A percentile compares a stretch with the other conserved stretches of the same genome.
These are phyloP conservation scores for Thecophora atra DNA, from an alignment of 2,888 invertebrate genomes.

Conservation along the genomic window DNA sequence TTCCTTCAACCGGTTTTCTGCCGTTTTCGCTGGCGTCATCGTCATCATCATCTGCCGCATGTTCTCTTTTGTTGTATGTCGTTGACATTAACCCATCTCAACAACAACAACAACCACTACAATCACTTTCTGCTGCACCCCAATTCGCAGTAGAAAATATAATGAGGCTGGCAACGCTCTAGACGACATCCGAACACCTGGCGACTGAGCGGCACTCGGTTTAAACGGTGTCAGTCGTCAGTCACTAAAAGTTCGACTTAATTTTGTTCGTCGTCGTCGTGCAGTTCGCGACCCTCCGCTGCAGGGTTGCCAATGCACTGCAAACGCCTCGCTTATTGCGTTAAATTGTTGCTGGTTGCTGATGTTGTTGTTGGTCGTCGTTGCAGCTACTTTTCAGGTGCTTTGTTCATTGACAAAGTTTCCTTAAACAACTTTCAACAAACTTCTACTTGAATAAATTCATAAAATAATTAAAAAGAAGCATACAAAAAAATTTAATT, in stretches of 20 bases:
- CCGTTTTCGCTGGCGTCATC: conserved; percentile 5
- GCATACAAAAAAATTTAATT: too few species aligned
- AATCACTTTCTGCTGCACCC: not conserved
- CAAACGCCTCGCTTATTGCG: too few species aligned
- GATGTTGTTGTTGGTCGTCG: too few species aligned
- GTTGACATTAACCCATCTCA: conserved; percentile 23
- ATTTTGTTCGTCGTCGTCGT: not conserved
- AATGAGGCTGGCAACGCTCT: conserved; percentile 18
- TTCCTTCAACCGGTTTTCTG: not conserved
- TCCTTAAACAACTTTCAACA: too few species aligned
- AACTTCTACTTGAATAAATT: too few species aligned
- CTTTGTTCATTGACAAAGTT: too few species aligned
- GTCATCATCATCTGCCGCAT: conserved; percentile 2
- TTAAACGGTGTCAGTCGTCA: conserved; percentile 32
- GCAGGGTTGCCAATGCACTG: not conserved
- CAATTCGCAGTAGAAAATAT: not conserved
- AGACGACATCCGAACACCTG: not conserved
- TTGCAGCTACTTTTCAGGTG: too few species aligned
- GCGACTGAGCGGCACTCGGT: conserved; percentile 21
- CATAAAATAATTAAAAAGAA: too few species aligned
- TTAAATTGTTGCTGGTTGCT: too few species aligned
- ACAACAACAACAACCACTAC: conserved; percentile 2
- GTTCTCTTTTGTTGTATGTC: conserved; percentile 1
- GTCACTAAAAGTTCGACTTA: conserved; percentile 31
- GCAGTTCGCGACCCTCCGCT: not conserved